These are phyloP conservation scores for Clarias magur DNA, from an alignment of 2,113 vertebrate species.

Conservation along the genomic window DNA sequence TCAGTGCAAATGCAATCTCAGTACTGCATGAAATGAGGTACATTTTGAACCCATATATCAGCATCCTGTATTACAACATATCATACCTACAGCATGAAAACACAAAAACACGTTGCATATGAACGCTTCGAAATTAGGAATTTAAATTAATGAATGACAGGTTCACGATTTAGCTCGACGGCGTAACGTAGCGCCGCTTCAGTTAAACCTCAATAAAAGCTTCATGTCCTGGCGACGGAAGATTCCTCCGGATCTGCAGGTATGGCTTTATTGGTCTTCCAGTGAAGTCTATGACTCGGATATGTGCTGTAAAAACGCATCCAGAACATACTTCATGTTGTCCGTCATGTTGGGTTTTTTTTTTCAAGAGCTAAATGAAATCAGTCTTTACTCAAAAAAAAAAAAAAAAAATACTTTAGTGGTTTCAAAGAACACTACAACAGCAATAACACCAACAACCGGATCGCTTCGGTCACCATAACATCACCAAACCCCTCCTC, in stretches of 20 bases:
- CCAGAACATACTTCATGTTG: not conserved
- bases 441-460: not conserved
- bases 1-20: conserved; percentile 39
- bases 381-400: not conserved
- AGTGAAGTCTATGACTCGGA: not conserved
- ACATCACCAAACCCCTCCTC: not conserved
- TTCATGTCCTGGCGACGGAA: not conserved
- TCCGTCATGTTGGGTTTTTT: not conserved
- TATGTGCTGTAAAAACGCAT: not conserved
- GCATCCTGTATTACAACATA: not conserved
- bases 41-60: conserved; percentile 11
- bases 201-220: conserved; percentile 34
- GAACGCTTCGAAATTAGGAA: not conserved
- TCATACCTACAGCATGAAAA: not conserved
- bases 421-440: not conserved
- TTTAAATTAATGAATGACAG: conserved; percentile 36
- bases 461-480: not conserved
- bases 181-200: not conserved
- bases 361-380: not conserved
- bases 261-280: not conserved
- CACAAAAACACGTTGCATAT: not conserved
- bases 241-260: too few species aligned
- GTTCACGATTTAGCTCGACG: not conserved
- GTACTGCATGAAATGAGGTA: conserved; percentile 7
- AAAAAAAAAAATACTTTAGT: not conserved